Percentiles rank a stretch among this genome's conserved stretches.
These are phyloP conservation scores for Augochlorella aurata DNA, from an alignment of 2,888 invertebrate genomes.

Conservation along the genomic window DNA sequence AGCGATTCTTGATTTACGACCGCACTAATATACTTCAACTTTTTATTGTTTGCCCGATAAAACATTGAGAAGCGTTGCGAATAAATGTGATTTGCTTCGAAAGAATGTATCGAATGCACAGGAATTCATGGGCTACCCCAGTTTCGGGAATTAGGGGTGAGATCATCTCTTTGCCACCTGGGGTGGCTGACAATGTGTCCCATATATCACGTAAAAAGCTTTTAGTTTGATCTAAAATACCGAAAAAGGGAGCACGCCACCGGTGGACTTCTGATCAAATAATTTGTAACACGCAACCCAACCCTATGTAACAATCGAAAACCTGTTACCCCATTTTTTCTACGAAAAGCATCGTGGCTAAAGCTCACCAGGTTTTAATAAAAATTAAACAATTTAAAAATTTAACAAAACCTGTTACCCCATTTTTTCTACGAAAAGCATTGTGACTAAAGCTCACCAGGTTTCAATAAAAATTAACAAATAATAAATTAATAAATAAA, in stretches of 20 bases:
- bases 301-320: not conserved
- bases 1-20: not conserved
- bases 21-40: not conserved
- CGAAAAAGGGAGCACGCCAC: not conserved
- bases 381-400: too few species aligned
- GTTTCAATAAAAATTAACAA: not conserved
- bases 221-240: constrained; percentile 1
- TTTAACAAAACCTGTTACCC: constrained; percentile 5
- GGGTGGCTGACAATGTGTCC: constrained; percentile 5
- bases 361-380: not conserved
- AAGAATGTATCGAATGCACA: not conserved
- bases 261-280: not conserved
- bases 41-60: not conserved
- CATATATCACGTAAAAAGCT: not conserved
- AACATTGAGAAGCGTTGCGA: constrained; percentile 3
- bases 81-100: not conserved
- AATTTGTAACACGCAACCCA: not conserved
- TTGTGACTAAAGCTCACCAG: not conserved
- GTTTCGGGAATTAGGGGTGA: constrained; percentile 6
- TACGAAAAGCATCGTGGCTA: not conserved
- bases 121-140: constrained; percentile 2
- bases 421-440: not conserved
- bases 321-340: not conserved
- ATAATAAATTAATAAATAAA: too few species aligned
- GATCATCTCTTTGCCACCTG: not conserved